Evolutionary conservation across 2,888 invertebrate genomes (phyloP), one percentile per base, ranked within the genome.

Genomic region (Amblyjoppa proteus): DNA sequence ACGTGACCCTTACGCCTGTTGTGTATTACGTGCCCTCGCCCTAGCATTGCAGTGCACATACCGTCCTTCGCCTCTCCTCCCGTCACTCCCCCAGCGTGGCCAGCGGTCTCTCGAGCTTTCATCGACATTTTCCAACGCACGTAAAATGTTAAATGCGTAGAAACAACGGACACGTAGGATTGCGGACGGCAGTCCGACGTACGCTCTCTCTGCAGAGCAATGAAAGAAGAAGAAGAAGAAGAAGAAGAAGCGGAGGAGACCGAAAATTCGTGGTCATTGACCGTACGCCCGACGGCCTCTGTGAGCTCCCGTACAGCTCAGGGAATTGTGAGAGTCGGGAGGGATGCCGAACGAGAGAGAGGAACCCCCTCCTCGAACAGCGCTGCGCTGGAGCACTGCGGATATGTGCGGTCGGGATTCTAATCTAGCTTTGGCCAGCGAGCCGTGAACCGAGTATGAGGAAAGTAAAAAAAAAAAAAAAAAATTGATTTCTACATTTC

Each of bases 191-290:
- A 51, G 61, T 70, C 20, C 41, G 25, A 20, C n/a, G 45, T 56
- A 16, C 7, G 28, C 41, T 11, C n/a, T 45, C 41, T 25, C 68
- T 11, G 20, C 64, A 5, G 74, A 31, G n/a, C 49, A 51, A 68
- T 49, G 66, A 25, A 73, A 77, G 34, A 41, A 41, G 13, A 16
- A 45, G 45, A 45, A 41, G 13, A 16, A 45, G 45, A 45, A 45
- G 3, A 45, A 49, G 45, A 49, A 41, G 56, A 73, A 66, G 71
- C 64, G 16, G 51, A 58, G 73, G 61, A 66, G 73, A 61, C 66
- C 31, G 51, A 56, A 73, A 81, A 78, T 78, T 70, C 56, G 74
- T 78, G 84, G 84, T 85, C 84, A 75, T 53, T 78, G 84, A 85
- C 84, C 84, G 73, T 38, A 81, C 41, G 74, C 45, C 16, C 70